Evolutionary conservation across 1,140 invertebrate genomes (phyloP), one percentile per base, ranked within the genome.

Genomic region (Bombus ignitus): DNA sequence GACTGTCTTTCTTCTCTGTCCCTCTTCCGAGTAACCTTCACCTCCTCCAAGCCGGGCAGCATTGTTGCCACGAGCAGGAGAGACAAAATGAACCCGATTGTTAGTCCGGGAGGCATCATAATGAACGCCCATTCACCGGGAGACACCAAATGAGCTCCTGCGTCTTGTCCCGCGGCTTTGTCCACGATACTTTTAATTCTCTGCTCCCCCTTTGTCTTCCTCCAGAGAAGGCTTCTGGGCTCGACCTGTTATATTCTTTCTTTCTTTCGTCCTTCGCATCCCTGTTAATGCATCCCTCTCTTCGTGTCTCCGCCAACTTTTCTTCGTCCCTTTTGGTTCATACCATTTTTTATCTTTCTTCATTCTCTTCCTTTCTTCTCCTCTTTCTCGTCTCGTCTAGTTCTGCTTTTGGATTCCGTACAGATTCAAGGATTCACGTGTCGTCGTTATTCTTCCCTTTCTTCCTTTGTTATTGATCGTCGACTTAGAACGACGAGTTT

Each of bases 151-250:
- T 94, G 94, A 94, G 94, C 93, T 94, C 89, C 93, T 89, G 92
- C 91, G 91, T 93, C 93, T 93, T 94, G 93, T 94, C 88, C 89
- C 92, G 91, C 81, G 89, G 88, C 93, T 93, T 94, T 94, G 93
- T 94, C 91, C 93, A 92, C 91, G 92, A 94, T 94, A 94, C 93
- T 94, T 94, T 94, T 94, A 93, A 94, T 93, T 93, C 93, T 94
- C 92, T 92, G 90, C 88, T 93, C 90, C 88, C 87, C 78, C 87
- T 90, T 92, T 92, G 89, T 92, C 85, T 88, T 87, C 83, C 75
- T 86, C 28, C 25, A n/a, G 59, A 44, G 73, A 77, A 81, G 71
- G 73, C 84, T 85, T 79, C 88, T 81, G 70, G 76, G 71, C 82
- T 78, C 81, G 71, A 74, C 86, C 88, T 81, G 77, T 66, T 86